Evolutionary conservation across 2,888 invertebrate species (phyloP).

Genomic region (Cataglyphis altisquamis): DNA sequence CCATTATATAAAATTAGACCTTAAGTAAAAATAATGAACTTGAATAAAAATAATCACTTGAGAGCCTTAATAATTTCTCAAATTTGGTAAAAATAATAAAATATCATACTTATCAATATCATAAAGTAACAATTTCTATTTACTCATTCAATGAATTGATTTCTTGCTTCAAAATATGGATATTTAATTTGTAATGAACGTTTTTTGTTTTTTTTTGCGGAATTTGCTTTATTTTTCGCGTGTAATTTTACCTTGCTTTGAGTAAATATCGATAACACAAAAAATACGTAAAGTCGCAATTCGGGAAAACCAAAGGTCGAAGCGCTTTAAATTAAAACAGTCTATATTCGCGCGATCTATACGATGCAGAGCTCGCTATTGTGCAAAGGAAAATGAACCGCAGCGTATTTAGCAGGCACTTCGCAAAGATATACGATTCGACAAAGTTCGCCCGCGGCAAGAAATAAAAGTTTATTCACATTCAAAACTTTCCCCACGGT

Average conservation of each 20-base stretch:
- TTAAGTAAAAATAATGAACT: background rate
- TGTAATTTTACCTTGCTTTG: background rate
- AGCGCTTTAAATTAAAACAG: conserved; percentile 39
- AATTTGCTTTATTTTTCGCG: background rate
- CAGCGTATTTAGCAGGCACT: conserved; percentile 52
- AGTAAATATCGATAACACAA: conserved; percentile 13
- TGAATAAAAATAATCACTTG: too few relatives aligned
- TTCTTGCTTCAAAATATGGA: background rate
- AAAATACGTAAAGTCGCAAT: conserved; percentile 15
- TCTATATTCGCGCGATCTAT: conserved; percentile 24
- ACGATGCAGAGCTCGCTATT: conserved; percentile 17
- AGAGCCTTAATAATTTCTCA: too few relatives aligned
- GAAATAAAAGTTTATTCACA: conserved; percentile 72
- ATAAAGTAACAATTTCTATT: background rate
- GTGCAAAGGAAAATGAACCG: conserved; percentile 20
- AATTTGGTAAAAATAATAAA: background rate
- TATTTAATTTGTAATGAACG: background rate
- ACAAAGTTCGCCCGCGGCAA: conserved; percentile 55
- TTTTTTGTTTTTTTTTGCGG: background rate
- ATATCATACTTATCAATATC: background rate
- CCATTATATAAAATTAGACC: background rate
- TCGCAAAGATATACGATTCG: conserved; percentile 62
- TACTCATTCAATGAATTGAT: background rate
- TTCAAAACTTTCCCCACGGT: conserved; percentile 65
- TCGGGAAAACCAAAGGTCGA: background rate